phyloP scores from a whole-genome alignment of 2,113 vertebrate genomes.

The Neotoma lepida region DNA sequence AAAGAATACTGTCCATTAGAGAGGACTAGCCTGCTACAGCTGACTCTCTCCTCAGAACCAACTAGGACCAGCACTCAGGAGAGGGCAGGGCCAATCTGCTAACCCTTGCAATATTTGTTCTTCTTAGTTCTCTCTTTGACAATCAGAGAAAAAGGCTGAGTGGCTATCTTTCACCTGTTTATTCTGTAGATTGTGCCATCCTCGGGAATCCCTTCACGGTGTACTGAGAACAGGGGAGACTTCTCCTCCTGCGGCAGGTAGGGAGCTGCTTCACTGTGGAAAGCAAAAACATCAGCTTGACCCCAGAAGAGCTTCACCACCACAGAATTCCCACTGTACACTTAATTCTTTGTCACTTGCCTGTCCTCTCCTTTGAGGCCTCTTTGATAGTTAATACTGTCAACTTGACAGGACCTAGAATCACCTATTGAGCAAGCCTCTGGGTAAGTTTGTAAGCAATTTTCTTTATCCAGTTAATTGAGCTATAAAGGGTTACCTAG shows the following conservation, averaged over 20 bases:
- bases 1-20: neutral
- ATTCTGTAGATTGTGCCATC: constrained; percentile 84
- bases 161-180: constrained; percentile 85
- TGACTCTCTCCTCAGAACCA: neutral
- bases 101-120: neutral
- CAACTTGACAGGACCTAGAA: neutral
- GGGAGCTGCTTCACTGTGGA: constrained; percentile 87
- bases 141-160: neutral
- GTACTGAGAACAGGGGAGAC: constrained; percentile 91
- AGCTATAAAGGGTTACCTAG: neutral
- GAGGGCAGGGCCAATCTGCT: neutral
- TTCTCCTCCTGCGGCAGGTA: constrained; percentile 90
- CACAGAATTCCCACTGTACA: neutral
- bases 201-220: constrained; percentile 88
- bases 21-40: neutral
- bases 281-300: neutral
- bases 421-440: neutral
- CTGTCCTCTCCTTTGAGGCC: neutral
- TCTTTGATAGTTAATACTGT: neutral
- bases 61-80: neutral
- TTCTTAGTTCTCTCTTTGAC: neutral
- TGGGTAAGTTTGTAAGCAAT: neutral
- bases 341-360: neutral
- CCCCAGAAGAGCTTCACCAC: neutral
- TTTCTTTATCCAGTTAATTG: neutral